Evolutionary conservation across 2,113 vertebrate genomes (phyloP).

Genomic region (Peromyscus polionotus): DNA sequence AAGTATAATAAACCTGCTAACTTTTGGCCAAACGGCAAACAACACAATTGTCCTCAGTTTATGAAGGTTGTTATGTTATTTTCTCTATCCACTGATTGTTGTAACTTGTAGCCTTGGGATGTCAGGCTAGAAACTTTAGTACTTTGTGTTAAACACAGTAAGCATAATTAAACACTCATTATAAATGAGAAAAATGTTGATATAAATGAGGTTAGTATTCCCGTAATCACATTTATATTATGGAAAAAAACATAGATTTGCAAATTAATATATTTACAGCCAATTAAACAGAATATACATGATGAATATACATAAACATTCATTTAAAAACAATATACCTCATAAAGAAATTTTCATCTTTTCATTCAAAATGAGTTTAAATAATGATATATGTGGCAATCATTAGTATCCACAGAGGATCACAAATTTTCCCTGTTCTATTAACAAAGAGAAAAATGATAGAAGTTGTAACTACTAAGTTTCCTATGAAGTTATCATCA

Average conservation of each 20-base stretch:
- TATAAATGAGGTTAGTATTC: neutral
- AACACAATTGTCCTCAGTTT: neutral
- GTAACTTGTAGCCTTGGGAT: neutral
- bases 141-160: neutral
- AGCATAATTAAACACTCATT: neutral
- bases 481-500: neutral
- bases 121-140: neutral
- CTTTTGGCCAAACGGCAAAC: neutral
- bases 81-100: neutral
- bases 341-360: too few relatives aligned
- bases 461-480: neutral
- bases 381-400: neutral
- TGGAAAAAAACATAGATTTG: neutral
- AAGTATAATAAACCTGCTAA: neutral
- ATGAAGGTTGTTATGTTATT: neutral
- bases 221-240: neutral
- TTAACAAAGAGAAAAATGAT: neutral
- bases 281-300: neutral
- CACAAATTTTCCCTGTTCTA: neutral
- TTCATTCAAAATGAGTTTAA: neutral
- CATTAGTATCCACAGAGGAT: neutral
- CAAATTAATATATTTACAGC: neutral
- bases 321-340: neutral
- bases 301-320: neutral
- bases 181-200: neutral